A percentile compares a stretch with the other conserved stretches of the same genome.
These are phyloP conservation scores for Hesperophylax magnus DNA, from an alignment of 1,140 invertebrate genomes.

Conservation along the genomic window DNA sequence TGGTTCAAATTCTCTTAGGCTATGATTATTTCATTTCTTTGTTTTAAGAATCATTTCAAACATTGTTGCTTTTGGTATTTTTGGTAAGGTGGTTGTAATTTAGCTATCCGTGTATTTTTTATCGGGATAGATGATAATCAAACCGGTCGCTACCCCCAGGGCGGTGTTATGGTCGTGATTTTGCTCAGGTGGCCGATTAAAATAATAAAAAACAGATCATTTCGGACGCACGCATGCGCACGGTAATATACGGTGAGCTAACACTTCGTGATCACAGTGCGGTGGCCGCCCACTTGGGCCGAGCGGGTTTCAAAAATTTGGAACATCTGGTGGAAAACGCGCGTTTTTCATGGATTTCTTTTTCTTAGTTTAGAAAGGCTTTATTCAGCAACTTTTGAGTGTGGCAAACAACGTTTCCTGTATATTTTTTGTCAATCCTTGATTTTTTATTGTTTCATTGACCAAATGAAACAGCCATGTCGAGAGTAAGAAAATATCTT, in stretches of 20 bases:
- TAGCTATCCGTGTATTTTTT: no score
- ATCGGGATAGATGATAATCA: not conserved
- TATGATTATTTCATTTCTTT: no score
- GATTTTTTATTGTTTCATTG: no score
- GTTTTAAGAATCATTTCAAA: not conserved
- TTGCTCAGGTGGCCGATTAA: conserved; percentile 55
- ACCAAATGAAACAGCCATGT: no score
- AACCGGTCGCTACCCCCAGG: not conserved
- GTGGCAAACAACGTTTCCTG: no score
- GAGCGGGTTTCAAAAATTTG: not conserved
- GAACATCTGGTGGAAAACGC: not conserved
- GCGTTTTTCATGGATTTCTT: not conserved
- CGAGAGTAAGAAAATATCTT: no score
- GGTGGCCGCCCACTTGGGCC: not conserved
- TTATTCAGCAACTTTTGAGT: no score
- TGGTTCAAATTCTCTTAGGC: no score
- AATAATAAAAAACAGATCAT: conserved; percentile 27
- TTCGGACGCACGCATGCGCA: conserved; percentile 35
- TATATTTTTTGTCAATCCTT: no score
- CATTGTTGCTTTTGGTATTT: not conserved
- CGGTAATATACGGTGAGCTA: conserved; percentile 8
- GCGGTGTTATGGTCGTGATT: conserved; percentile 50
- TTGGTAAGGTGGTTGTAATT: not conserved
- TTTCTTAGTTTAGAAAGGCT: not conserved
- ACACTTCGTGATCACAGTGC: not conserved